Conservation (phyloP, 1,140 invertebrate genomes). For the Rhizoglyphus robini region DNA sequence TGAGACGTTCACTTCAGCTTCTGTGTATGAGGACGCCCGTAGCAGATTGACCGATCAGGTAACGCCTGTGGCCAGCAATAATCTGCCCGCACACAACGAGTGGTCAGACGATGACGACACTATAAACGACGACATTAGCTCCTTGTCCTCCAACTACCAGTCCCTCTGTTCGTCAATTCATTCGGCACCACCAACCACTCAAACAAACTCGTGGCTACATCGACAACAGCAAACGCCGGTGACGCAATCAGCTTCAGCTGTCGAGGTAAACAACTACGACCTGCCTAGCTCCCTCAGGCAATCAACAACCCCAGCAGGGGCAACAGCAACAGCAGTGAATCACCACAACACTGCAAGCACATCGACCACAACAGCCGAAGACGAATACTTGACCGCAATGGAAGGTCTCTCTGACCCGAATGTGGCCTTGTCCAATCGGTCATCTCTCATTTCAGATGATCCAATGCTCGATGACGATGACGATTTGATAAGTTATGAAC, state of each 20-base stretch:
- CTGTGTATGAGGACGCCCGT: conserved; percentile 3
- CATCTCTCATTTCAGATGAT: background rate
- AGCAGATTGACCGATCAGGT: background rate
- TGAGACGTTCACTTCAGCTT: background rate
- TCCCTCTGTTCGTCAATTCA: background rate
- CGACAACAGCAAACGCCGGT: background rate
- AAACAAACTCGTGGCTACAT: background rate
- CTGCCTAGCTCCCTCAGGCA: no score
- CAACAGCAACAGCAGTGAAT: no score
- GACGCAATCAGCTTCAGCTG: background rate
- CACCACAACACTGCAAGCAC: background rate
- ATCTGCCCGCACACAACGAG: background rate
- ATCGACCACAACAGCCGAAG: background rate
- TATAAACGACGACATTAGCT: conserved; percentile 12
- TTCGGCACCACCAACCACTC: background rate
- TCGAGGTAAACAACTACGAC: background rate
- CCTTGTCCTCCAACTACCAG: conserved; percentile 13
- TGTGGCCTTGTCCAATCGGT: background rate
- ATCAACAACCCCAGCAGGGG: background rate
- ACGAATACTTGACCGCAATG: conserved; percentile 3
- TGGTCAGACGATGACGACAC: conserved; percentile 18
- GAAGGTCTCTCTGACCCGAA: background rate
- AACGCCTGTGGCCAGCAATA: background rate
- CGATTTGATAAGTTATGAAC: background rate
- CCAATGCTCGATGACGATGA: background rate